Percentiles rank a stretch among this genome's conserved stretches.
Evolutionary conservation across 2,797 vertebrate species (phyloP).

Genomic region (Esox masquinongy): DNA sequence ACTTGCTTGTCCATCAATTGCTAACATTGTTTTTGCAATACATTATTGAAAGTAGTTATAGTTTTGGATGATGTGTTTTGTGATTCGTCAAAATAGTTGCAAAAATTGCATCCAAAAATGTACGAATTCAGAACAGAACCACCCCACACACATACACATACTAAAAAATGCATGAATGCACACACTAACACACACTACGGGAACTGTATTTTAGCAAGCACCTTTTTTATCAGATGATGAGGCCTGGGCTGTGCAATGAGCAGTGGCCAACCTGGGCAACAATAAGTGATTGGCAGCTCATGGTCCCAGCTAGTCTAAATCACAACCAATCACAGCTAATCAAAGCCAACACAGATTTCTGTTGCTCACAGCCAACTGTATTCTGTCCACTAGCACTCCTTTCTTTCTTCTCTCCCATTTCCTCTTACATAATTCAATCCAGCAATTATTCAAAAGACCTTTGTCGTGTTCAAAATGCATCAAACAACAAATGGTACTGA

Average conservation of each 20-base stretch:
- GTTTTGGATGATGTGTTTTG: too few relatives aligned
- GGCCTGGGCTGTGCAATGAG: conserved; percentile 42
- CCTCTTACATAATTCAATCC: neutral
- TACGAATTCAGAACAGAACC: neutral
- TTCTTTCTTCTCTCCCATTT: neutral
- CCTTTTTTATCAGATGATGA: conserved; percentile 10
- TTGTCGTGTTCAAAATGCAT: neutral
- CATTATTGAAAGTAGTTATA: too few relatives aligned
- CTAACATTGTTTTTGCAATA: too few relatives aligned
- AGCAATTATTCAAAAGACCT: neutral
- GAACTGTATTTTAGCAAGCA: neutral
- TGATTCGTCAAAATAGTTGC: too few relatives aligned
- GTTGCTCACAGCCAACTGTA: conserved; percentile 17
- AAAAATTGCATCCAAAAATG: too few relatives aligned
- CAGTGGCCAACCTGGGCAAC: conserved; percentile 41
- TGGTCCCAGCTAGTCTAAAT: conserved; percentile 49
- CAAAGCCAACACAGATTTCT: conserved; percentile 35
- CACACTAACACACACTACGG: conserved; percentile 2
- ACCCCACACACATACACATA: neutral
- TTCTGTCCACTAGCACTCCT: neutral
- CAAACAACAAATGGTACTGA: neutral
- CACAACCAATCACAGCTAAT: conserved; percentile 54
- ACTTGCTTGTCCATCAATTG: too few relatives aligned
- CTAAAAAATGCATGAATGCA: neutral
- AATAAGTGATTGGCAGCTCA: conserved; percentile 57